These are phyloP conservation scores for Hafferia zeledoni DNA, from an alignment of 2,797 vertebrate genomes.

Conservation along the genomic window DNA sequence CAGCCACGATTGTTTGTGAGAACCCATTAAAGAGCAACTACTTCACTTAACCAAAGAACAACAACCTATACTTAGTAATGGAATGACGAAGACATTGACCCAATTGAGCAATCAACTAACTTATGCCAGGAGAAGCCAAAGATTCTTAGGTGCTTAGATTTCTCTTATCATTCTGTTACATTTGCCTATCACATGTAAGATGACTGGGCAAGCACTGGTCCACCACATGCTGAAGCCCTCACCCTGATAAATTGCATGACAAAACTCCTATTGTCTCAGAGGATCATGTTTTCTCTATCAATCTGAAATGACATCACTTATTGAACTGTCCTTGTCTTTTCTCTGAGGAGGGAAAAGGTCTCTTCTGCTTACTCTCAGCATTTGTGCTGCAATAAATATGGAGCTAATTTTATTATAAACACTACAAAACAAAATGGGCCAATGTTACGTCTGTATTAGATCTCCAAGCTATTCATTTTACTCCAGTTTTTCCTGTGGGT, in stretches of 20 bases:
- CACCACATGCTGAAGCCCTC: not conserved
- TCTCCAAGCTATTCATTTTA: not conserved
- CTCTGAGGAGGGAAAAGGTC: not conserved
- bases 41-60: not conserved
- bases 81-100: not conserved
- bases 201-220: not conserved
- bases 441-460: not conserved
- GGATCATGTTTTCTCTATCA: not conserved
- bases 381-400: not conserved
- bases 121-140: not conserved
- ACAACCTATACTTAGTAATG: constrained; percentile 15
- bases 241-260: not conserved
- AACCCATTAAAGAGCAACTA: not conserved
- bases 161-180: not conserved
- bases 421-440: not conserved
- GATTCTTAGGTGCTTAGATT: not conserved
- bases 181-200: rapidly evolving
- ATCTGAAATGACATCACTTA: not conserved
- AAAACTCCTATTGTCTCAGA: not conserved
- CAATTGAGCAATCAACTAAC: not conserved
- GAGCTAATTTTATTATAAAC: not conserved
- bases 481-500: not conserved
- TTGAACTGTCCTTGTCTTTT: not conserved
- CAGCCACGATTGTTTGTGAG: not conserved
- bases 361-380: not conserved